Evolutionary conservation across 2,888 invertebrate genomes (phyloP), one percentile per base, ranked within the genome.

Genomic region (Dynastes maya): DNA sequence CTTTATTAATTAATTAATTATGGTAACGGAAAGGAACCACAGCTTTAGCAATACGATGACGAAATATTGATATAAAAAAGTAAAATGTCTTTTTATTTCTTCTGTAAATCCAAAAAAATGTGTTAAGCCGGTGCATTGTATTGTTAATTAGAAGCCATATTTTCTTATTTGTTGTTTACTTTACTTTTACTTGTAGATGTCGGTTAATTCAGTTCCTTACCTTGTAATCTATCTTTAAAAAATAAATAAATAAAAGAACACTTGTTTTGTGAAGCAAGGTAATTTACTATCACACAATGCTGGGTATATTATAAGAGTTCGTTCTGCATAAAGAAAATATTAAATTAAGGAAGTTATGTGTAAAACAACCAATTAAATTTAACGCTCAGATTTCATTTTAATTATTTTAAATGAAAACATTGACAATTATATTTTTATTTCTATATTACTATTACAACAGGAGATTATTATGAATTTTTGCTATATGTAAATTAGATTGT

Each of bases 201-300:
- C 29, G 61, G 29, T 61, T 72, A 40, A 27, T 61, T 72, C 45
- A 72, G 72, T 72, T 72, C 72, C 58, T 61, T 58, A 27, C 9
- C 53, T 53, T 53, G n/a, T 53, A 45, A 53, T 53, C 5, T 16
- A n/a, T 53, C 53, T 51, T 51, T 2, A 51, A 51, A 51, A 13
- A 51, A n/a, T 53, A 16, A 53, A n/a, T n/a, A 53, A 53, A 53
- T 8, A 58, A 58, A 72, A 58, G 22, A 40, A 61, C 45, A 71
- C 55, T 71, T 55, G 55, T 71, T 71, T 71, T 71, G 71, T 71
- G 53, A 16, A 16, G 37, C 27, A 22, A 68, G n/a, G 37, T 51
- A 27, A 68, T 27, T 29, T 29, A 61, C 11, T 27, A 61, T 27
- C 27, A 27, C 29, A 8, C 61, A 22, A 27, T 61, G 61, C 61